These are phyloP conservation scores for Pseudomugil gertrudae DNA, from an alignment of 2,797 vertebrate genomes.

Conservation along the genomic window DNA sequence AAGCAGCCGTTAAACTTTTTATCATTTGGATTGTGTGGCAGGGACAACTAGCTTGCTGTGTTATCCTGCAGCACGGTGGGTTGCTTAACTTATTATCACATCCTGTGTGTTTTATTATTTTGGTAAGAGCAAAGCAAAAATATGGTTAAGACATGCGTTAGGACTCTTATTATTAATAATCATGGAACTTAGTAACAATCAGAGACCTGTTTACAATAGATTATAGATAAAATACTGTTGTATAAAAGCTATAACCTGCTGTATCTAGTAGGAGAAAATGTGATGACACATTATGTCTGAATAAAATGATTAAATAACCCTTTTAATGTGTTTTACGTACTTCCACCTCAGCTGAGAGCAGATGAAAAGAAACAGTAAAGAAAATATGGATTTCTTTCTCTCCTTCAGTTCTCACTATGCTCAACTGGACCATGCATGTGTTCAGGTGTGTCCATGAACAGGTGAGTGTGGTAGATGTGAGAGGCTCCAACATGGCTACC, in stretches of 20 bases:
- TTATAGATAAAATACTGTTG: too few species aligned
- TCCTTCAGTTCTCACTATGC: neutral
- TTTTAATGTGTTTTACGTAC: too few species aligned
- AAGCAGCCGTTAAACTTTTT: too few species aligned
- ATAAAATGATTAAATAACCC: neutral
- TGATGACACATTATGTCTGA: too few species aligned
- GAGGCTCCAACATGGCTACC: constrained; percentile 3
- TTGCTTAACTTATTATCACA: neutral
- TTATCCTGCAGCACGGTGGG: too few species aligned
- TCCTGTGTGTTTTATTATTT: neutral
- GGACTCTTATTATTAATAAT: neutral
- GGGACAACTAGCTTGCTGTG: too few species aligned
- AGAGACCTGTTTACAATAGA: neutral
- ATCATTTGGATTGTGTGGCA: too few species aligned
- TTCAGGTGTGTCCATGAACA: constrained; percentile 1
- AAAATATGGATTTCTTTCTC: neutral
- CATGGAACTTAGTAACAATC: neutral
- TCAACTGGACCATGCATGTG: neutral
- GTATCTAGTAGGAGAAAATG: too few species aligned
- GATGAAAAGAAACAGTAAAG: neutral
- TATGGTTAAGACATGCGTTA: neutral
- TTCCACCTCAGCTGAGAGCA: neutral
- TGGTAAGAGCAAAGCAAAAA: neutral
- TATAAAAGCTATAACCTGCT: too few species aligned
- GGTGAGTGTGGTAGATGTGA: constrained; percentile 2